Base-by-base conservation (phyloP, 1,140 invertebrate species). In the Habropoda laboriosa region DNA sequence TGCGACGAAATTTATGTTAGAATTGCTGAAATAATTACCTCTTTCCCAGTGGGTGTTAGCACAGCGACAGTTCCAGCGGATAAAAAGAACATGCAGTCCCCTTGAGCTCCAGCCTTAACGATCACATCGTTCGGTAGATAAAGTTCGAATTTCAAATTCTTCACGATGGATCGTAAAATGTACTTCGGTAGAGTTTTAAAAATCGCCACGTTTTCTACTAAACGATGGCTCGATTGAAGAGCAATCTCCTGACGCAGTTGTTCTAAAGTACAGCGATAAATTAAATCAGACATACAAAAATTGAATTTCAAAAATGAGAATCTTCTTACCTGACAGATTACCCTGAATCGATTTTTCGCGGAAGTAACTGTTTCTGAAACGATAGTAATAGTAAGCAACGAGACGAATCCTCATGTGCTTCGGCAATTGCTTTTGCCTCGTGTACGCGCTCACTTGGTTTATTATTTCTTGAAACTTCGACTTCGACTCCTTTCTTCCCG, bases 1-100 rank as follows among this genome's bases (percentile, higher is more conserved):
- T n/a, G n/a, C n/a, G n/a, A n/a, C n/a, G n/a, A n/a, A n/a, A n/a
- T n/a, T n/a, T n/a, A n/a, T n/a, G n/a, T n/a, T n/a, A n/a, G n/a
- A n/a, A n/a, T n/a, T n/a, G n/a, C n/a, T 3, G 0, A 13, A 60
- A 0, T 2, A 8, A 27, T n/a, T 76, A 94, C 94, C 88, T 95
- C 94, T 83, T 93, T 93, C 45, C 95, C 94, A 27, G 93, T 94
- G 8, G 93, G 91, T 1, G 95, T 94, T n/a, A 93, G 91, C n/a
- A 95, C 91, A 3, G 93, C 93, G 0, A 95, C 94, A 5, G 94
- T 94, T 42, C 95, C 95, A 68, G 89, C 92, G 0, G 92, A 91
- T 16, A 95, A 88, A 76, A 95, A 95, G 82, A 93, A 95, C 94
- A 95, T 95, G 79, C 93, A 95, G 53, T 95, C 93, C 13, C 94